Evolutionary conservation across 1,140 invertebrate genomes (phyloP).

Genomic region (Polypedilum pembai): DNA sequence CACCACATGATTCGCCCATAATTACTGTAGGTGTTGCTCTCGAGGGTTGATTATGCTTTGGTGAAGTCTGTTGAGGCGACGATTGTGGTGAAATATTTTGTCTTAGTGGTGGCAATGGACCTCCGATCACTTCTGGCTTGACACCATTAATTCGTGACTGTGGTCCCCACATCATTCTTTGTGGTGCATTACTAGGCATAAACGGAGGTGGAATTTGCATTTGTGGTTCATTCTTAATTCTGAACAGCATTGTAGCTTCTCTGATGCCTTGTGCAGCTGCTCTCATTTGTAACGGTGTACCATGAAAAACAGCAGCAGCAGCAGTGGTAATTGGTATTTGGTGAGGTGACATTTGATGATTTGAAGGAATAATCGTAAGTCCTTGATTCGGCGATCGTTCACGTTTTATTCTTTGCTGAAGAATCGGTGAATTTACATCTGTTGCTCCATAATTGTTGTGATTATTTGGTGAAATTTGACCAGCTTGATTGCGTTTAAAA

Average conservation of each 20-base stretch:
- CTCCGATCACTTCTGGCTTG: constrained; percentile 69
- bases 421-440: not conserved
- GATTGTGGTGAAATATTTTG: constrained; percentile 45
- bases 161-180: constrained; percentile 53
- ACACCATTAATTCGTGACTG: constrained; percentile 62
- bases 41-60: constrained; percentile 51
- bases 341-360: constrained; percentile 27
- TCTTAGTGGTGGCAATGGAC: constrained; percentile 46
- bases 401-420: constrained; percentile 27
- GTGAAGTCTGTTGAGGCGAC: constrained; percentile 52
- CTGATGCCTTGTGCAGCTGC: constrained; percentile 36
- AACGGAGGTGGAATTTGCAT: constrained; percentile 41
- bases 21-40: constrained; percentile 76
- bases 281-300: constrained; percentile 39
- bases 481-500: constrained; percentile 27
- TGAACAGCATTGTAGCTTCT: constrained; percentile 40
- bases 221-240: constrained; percentile 43
- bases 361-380: not conserved
- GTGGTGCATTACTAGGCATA: constrained; percentile 39
- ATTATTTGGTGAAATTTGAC: constrained; percentile 13
- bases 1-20: constrained; percentile 84
- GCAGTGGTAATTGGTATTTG: constrained; percentile 32
- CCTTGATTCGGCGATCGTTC: constrained; percentile 29
- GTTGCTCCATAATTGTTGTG: constrained; percentile 11
- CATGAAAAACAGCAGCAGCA: constrained; percentile 40